Conservation (phyloP, 2,888 invertebrate species). For the Bhutanitis thaidina region DNA sequence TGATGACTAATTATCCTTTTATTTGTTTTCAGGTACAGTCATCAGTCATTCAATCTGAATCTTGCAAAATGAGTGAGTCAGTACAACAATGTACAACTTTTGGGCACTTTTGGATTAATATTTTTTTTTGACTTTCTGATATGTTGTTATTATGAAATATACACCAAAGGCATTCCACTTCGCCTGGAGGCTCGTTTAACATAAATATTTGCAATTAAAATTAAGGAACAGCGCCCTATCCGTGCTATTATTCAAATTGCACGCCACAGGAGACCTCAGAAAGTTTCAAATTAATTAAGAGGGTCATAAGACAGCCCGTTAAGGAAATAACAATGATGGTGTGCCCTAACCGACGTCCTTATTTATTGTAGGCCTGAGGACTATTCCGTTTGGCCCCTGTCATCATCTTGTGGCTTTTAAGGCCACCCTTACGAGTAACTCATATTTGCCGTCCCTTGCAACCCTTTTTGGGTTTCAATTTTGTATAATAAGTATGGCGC, state of each 20-base stretch:
- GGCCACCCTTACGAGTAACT: constrained; percentile 38
- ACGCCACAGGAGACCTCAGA: constrained; percentile 76
- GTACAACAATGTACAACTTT: neutral
- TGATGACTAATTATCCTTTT: neutral
- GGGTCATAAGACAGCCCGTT: constrained; percentile 77
- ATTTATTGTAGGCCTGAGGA: constrained; percentile 66
- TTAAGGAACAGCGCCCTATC: constrained; percentile 72
- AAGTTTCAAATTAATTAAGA: constrained; percentile 80
- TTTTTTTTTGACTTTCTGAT: neutral
- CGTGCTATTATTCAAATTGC: constrained; percentile 76
- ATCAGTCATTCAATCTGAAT: neutral
- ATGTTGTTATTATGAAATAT: too few species aligned
- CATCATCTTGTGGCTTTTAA: constrained; percentile 58
- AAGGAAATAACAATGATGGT: constrained; percentile 75
- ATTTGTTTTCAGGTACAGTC: constrained; percentile 22
- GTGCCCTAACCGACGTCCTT: constrained; percentile 58
- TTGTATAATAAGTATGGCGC: constrained; percentile 27
- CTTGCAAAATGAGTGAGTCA: constrained; percentile 1
- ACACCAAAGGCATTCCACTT: constrained; percentile 7
- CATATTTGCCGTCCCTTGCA: constrained; percentile 43
- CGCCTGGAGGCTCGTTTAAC: constrained; percentile 61
- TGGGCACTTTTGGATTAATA: too few species aligned
- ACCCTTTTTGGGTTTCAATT: constrained; percentile 44
- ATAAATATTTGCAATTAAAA: constrained; percentile 81
- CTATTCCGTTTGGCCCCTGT: constrained; percentile 55